These are phyloP conservation scores for Globodera ellingtonae DNA, from an alignment of 1,140 invertebrate genomes.

Conservation along the genomic window DNA sequence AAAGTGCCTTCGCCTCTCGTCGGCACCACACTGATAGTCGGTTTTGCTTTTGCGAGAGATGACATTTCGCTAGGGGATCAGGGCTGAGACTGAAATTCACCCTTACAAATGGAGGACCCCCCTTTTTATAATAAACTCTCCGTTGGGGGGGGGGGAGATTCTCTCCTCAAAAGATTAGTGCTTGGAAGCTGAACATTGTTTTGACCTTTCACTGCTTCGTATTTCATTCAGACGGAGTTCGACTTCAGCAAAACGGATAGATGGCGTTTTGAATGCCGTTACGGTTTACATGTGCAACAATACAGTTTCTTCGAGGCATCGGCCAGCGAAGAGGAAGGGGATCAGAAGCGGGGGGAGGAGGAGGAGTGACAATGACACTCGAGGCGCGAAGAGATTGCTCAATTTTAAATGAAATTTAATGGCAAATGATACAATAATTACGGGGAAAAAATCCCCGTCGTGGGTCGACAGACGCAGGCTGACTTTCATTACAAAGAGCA, in stretches of 20 bases:
- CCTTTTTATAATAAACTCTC: not conserved
- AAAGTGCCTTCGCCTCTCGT: constrained; percentile 44
- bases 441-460: no score
- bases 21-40: constrained; percentile 28
- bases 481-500: not conserved
- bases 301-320: constrained; percentile 49
- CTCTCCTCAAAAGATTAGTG: no score
- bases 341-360: constrained; percentile 22
- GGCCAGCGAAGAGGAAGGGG: constrained; percentile 9
- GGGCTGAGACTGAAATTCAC: not conserved
- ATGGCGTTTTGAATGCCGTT: constrained; percentile 58
- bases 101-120: not conserved
- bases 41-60: not conserved
- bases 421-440: no score
- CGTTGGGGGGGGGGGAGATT: no score
- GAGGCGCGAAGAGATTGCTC: no score
- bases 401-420: no score
- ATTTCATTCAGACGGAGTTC: constrained; percentile 39
- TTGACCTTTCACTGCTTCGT: no score
- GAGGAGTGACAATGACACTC: not conserved
- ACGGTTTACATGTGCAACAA: constrained; percentile 53
- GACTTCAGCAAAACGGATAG: constrained; percentile 57
- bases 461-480: not conserved
- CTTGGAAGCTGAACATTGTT: no score
- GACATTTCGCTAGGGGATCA: no score